Percentiles rank a stretch among this genome's conserved stretches.
Evolutionary conservation across 2,113 vertebrate genomes (phyloP).

Genomic region (Nibea albiflora): DNA sequence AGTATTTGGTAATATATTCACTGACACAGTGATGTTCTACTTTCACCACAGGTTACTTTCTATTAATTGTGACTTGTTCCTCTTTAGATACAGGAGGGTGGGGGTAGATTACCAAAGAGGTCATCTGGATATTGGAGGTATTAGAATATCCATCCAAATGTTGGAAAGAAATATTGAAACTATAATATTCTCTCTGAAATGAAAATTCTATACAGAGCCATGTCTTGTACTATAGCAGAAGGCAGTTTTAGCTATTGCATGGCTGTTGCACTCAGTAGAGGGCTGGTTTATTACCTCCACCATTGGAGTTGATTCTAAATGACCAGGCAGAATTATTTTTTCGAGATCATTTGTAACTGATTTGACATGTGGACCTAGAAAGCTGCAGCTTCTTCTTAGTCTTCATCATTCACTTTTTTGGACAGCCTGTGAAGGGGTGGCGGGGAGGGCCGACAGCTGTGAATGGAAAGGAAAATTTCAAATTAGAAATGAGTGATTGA

Average conservation of each 20-base stretch:
- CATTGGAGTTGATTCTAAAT: too few species aligned
- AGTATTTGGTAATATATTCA: neutral
- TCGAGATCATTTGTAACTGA: too few species aligned
- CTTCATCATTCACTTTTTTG: too few species aligned
- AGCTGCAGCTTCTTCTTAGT: too few species aligned
- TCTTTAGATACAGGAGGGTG: neutral
- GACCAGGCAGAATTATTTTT: too few species aligned
- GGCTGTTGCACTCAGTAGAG: neutral
- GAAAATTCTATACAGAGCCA: neutral
- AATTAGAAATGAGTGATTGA: too few species aligned
- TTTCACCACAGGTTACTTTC: constrained; percentile 1
- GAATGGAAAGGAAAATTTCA: too few species aligned
- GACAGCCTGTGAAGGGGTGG: too few species aligned
- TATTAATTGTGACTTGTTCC: neutral
- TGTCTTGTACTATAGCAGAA: neutral
- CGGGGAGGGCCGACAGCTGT: too few species aligned
- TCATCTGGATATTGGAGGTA: neutral
- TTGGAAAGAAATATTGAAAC: neutral
- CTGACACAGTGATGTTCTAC: neutral
- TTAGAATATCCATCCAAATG: neutral
- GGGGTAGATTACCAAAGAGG: neutral
- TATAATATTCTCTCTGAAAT: neutral
- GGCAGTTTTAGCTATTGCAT: neutral
- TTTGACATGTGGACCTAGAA: too few species aligned
- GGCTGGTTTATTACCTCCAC: too few species aligned